A percentile compares a stretch with the other conserved stretches of the same genome.
Conservation (phyloP, 2,113 vertebrate genomes). For the Collichthys lucidus region DNA sequence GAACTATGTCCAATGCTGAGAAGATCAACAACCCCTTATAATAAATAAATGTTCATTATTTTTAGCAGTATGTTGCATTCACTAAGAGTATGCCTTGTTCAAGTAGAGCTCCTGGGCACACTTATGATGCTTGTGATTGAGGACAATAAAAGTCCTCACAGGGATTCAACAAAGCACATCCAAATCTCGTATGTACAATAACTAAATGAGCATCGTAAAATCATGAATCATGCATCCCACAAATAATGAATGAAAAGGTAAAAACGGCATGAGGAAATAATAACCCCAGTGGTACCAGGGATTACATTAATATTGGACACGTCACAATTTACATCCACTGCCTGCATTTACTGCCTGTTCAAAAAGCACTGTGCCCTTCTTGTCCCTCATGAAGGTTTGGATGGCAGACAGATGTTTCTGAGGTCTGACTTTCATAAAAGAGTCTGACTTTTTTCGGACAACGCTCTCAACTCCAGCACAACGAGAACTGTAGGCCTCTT, state of each 20-base stretch:
- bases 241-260: neutral
- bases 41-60: neutral
- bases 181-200: neutral
- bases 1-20: neutral
- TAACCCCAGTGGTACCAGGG: neutral
- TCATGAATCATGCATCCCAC: neutral
- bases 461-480: neutral
- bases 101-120: neutral
- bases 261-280: neutral
- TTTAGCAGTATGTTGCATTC: neutral
- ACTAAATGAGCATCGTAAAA: conserved; percentile 10
- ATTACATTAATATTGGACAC: neutral
- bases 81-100: neutral
- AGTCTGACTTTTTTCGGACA: too few relatives aligned
- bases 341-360: neutral
- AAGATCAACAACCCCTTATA: neutral
- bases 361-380: neutral
- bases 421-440: neutral
- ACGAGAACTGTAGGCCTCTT: neutral
- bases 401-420: neutral
- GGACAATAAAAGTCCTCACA: neutral
- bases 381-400: neutral
- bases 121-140: neutral
- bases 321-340: neutral
- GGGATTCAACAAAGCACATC: neutral